Base-by-base conservation (phyloP, 2,888 invertebrate genomes). In the Lithophane leautieri region DNA sequence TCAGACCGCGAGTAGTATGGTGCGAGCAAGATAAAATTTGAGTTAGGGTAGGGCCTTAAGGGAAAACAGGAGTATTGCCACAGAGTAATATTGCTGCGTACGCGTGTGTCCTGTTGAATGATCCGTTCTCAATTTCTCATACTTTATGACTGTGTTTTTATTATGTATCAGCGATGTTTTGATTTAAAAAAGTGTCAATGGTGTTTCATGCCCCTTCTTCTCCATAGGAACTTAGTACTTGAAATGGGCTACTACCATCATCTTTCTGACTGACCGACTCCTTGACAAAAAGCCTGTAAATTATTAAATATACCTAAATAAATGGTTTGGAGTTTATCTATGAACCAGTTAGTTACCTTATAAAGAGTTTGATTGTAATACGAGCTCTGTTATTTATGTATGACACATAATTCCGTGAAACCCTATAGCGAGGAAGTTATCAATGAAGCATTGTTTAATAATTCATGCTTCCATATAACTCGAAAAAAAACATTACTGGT, bases 361-460 rank as follows among this genome's bases (percentile, higher is more conserved):
- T 14, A 34, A 11, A 54, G 34, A 34, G 34, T 54, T 52, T 54
- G 14, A n/a, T 34, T 56, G 44, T 54, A 62, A n/a, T 34, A 60
- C 19, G 25, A 70, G 7, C 61, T 58, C 61, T 52, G 61, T 40
- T 40, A 60, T 22, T 40, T 40, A 60, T 22, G 9, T 42, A 22
- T 69, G 71, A 81, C 52, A 75, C 61, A 69, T 28, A n/a, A 71
- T 69, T 81, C 62, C n/a, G 54, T 42, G 67, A 62, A 63, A 60
- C n/a, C 61, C n/a, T 25, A 54, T 58, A 54, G 34, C 52, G 11
- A 42, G 42, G 14, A 61, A 16, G 16, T 66, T 58, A 71, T 66
- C 67, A 69, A 76, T 75, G 8, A 70, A 63, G 16, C 28, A 69
- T 54, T 47, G 11, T 25, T 60, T 56, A 52, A 11, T 61, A 52